Conservation (phyloP, 2,797 vertebrate species). For the Catostomus latipinnis region DNA sequence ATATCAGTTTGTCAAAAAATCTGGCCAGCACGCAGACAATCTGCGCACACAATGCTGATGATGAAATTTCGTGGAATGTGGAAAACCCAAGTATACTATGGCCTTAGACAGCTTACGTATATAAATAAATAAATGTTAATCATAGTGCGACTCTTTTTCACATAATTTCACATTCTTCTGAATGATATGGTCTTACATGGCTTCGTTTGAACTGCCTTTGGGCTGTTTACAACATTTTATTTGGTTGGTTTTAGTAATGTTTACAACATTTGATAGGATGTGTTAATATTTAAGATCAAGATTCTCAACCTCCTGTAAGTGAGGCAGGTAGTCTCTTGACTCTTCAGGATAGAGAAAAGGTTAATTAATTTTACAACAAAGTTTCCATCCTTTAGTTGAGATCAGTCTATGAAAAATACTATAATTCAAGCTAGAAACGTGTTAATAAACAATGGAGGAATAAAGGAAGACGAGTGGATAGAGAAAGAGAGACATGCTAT, state of each 20-base stretch:
- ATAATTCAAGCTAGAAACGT: not conserved
- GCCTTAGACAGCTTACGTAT: not conserved
- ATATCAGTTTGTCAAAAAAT: not conserved
- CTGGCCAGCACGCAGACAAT: no score
- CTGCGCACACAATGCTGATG: no score
- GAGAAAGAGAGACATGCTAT: not conserved
- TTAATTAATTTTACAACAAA: not conserved
- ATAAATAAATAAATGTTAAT: not conserved
- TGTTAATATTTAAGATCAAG: not conserved
- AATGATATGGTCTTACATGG: not conserved
- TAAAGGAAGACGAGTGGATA: not conserved
- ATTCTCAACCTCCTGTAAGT: not conserved
- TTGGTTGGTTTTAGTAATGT: not conserved
- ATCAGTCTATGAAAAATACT: not conserved
- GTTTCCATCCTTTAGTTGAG: not conserved
- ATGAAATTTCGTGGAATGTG: no score
- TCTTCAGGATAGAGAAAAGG: not conserved
- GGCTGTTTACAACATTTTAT: not conserved
- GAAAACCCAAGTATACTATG: no score
- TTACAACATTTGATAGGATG: not conserved
- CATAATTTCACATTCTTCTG: not conserved
- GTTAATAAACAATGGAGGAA: slow-evolving; percentile 17
- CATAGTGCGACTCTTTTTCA: no score
- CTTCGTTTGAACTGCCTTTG: not conserved
- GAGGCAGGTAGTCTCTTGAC: not conserved